Conservation (phyloP, 1,140 invertebrate species). For the Formica exsecta region DNA sequence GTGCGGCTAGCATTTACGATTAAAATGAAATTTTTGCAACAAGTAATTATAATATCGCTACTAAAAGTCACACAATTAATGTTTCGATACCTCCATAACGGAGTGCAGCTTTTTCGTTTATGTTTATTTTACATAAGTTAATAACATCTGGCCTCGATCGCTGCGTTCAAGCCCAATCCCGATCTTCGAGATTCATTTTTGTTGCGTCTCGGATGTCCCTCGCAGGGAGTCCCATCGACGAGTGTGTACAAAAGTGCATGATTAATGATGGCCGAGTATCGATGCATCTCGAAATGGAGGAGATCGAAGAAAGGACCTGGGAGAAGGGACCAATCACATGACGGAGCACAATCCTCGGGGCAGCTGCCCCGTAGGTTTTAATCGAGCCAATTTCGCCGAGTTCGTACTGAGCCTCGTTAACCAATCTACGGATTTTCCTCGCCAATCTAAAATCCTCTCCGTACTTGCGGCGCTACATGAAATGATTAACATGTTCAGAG, state of each 20-base stretch:
- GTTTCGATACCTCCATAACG: conserved; percentile 37
- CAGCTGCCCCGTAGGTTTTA: conserved; percentile 79
- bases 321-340: conserved; percentile 79
- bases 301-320: conserved; percentile 78
- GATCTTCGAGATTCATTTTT: conserved; percentile 67
- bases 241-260: conserved; percentile 79
- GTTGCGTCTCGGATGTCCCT: conserved; percentile 68
- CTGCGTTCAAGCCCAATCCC: conserved; percentile 47
- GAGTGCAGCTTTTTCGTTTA: conserved; percentile 40
- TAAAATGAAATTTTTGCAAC: conserved; percentile 29
- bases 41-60: conserved; percentile 49
- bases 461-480: conserved; percentile 28
- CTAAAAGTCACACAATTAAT: conserved; percentile 57
- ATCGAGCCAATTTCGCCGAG: conserved; percentile 81
- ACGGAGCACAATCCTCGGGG: conserved; percentile 76
- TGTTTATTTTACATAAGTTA: conserved; percentile 61
- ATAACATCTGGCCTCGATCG: conserved; percentile 67
- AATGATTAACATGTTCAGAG: conserved; percentile 59
- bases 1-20: conserved; percentile 2
- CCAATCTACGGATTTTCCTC: conserved; percentile 82
- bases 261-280: conserved; percentile 82
- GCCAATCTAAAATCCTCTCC: conserved; percentile 76
- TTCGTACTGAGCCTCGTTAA: conserved; percentile 78
- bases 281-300: conserved; percentile 77
- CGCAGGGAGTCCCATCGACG: conserved; percentile 73